phyloP scores from a whole-genome alignment of 1,140 invertebrate genomes.

The Diuraphis noxia region DNA sequence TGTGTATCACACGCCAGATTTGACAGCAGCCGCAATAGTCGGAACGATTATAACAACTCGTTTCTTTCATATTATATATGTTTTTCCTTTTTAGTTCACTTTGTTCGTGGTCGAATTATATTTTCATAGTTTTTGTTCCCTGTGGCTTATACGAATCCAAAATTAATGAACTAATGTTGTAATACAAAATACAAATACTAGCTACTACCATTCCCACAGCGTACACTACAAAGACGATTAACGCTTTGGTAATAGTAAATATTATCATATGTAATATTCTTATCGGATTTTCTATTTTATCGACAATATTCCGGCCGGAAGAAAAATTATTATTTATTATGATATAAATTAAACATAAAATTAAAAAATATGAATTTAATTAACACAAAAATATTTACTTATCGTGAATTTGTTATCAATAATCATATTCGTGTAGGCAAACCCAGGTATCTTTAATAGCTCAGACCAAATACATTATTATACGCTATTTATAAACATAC shows the following conservation, averaged over 20 bases:
- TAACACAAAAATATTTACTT: too few relatives aligned
- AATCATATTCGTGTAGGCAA: not conserved
- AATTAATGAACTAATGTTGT: not conserved
- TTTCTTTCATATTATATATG: not conserved
- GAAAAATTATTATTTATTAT: not conserved
- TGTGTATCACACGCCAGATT: not conserved
- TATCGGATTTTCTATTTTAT: not conserved
- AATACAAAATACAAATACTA: not conserved
- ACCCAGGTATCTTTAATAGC: not conserved
- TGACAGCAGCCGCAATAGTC: not conserved
- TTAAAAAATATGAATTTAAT: too few relatives aligned
- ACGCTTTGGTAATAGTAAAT: too few relatives aligned
- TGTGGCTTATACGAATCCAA: not conserved
- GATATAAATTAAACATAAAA: not conserved
- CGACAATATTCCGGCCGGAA: not conserved
- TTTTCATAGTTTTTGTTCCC: not conserved
- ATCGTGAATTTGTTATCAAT: not conserved
- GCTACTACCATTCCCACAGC: not conserved
- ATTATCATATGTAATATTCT: not conserved
- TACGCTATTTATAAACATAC: not conserved
- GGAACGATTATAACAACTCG: slow-evolving; percentile 11
- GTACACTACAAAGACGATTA: too few relatives aligned
- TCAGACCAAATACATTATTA: not conserved
- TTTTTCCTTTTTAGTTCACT: not conserved
- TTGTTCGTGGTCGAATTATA: not conserved